Percentiles rank a stretch among this genome's conserved stretches.
phyloP scores from a whole-genome alignment of 2,888 invertebrate species.

The Dolichopus griseipennis region DNA sequence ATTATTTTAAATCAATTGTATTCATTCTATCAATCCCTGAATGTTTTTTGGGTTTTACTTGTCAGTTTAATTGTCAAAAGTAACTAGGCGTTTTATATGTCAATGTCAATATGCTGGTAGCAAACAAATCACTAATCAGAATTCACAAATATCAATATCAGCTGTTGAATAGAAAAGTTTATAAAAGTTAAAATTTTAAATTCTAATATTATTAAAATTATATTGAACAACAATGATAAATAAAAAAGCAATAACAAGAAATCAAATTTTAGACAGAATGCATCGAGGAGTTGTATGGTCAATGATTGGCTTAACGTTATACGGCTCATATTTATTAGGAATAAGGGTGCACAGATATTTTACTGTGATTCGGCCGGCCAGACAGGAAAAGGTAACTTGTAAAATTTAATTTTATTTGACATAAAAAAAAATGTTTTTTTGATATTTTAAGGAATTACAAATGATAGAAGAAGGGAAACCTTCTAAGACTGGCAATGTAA shows the following conservation, averaged over 20 bases:
- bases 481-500: slow-evolving; percentile 9
- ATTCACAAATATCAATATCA: too few species aligned
- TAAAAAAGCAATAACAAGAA: slow-evolving; percentile 20
- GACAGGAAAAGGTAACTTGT: slow-evolving; percentile 27
- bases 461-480: slow-evolving; percentile 45
- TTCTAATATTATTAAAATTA: too few species aligned
- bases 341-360: slow-evolving; percentile 46
- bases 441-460: slow-evolving; percentile 41
- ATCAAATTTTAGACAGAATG: slow-evolving; percentile 43
- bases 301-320: slow-evolving; percentile 49
- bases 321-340: slow-evolving; percentile 45
- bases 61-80: too few species aligned
- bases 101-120: too few species aligned
- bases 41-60: too few species aligned
- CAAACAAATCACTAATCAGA: too few species aligned
- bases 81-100: too few species aligned
- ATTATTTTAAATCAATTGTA: too few species aligned
- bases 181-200: too few species aligned
- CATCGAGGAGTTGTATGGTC: slow-evolving; percentile 49
- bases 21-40: too few species aligned
- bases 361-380: slow-evolving; percentile 45
- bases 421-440: neutral
- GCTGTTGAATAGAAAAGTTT: too few species aligned
- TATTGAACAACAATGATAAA: neutral
- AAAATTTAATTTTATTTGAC: neutral